Conservation (phyloP, 64 coral and sea anemone genomes). For the Porites australiensis region DNA sequence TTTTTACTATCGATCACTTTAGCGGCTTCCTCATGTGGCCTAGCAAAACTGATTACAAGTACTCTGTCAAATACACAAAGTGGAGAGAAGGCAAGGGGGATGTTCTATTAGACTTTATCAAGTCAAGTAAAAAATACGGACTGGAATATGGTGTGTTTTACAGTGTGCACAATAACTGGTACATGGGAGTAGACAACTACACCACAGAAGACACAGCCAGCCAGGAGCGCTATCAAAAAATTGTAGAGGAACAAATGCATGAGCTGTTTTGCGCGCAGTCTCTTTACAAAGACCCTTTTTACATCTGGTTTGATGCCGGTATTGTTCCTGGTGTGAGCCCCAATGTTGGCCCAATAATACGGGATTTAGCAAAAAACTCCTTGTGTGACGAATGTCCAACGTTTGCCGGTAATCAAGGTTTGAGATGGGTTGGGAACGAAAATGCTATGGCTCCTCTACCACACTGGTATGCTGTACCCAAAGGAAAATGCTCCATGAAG, state of each 20-base stretch:
- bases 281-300: constrained; percentile 84
- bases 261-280: constrained; percentile 57
- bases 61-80: constrained; percentile 77
- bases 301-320: constrained; percentile 92
- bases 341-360: constrained; percentile 78
- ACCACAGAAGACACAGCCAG: constrained; percentile 7
- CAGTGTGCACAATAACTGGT: constrained; percentile 91
- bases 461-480: constrained; percentile 86
- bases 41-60: constrained; percentile 76
- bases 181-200: constrained; percentile 84
- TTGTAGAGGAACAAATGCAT: constrained; percentile 69
- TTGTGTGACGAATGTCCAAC: constrained; percentile 90
- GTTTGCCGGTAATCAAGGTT: constrained; percentile 76
- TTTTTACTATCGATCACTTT: constrained; percentile 84
- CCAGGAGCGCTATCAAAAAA: constrained; percentile 52
- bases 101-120: constrained; percentile 76
- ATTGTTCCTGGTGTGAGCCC: constrained; percentile 69
- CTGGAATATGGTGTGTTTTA: constrained; percentile 81
- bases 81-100: constrained; percentile 81
- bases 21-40: constrained; percentile 92
- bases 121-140: constrained; percentile 69
- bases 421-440: constrained; percentile 93
- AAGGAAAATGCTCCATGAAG: constrained; percentile 77
- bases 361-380: constrained; percentile 63
- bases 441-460: constrained; percentile 79